Evolutionary conservation across 2,888 invertebrate species (phyloP), one percentile per base, ranked within the genome.

Genomic region (Eueremaeus valkanovi): DNA sequence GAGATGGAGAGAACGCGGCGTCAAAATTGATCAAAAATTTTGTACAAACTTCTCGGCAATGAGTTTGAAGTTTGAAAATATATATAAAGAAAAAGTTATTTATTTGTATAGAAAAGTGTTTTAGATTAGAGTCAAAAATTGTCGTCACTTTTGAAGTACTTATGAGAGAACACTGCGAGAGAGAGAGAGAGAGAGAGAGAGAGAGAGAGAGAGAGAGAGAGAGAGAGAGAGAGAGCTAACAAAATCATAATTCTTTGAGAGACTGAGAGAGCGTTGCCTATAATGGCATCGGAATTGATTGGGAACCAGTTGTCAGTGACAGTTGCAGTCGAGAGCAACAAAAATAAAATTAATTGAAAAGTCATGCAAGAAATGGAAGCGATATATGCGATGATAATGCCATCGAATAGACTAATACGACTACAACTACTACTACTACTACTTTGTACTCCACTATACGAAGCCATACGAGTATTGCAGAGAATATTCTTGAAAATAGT

Each of bases 331-430:
- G 16, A 16, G 29, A 61, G 18, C 29, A 61, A 11, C 66, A 33
- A 31, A 66, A 66, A 66, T 66, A 66, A 66, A 66, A 66, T 66
- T 66, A 66, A 66, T 66, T 66, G 66, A 66, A 66, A 66, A 66
- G 66, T n/a, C 36, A 66, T 66, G 66, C 66, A 36, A 66, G n/a
- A 66, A 36, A 36, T 66, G n/a, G 18, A 66, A 36, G 66, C 40
- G 33, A 31, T 61, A 18, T 61, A 61, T 61, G 33, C 33, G 29
- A 29, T 36, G 66, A 66, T 36, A 66, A 36, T 66, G 66, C 21
- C 5, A 51, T 51, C 8, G 21, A n/a, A 51, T 18, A 21, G 24
- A n/a, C n/a, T n/a, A n/a, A n/a, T n/a, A n/a, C n/a, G n/a, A 51
- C 16, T 51, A 45, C 11, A 16, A 11, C 18, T 45, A 18, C 36